Base-by-base conservation (phyloP, 2,888 invertebrate genomes). In the Lasioglossum morio region DNA sequence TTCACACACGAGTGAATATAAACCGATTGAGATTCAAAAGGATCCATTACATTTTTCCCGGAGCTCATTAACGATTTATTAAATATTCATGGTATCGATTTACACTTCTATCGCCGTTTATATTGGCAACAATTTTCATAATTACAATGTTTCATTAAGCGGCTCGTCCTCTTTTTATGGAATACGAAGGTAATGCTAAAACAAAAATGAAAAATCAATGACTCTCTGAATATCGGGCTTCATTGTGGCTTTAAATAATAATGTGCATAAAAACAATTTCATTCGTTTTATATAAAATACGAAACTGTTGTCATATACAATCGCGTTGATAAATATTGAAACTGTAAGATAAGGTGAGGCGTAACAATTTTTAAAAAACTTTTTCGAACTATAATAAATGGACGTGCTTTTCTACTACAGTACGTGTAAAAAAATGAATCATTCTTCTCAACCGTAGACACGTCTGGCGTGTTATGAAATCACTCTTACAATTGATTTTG, bases 71-170 rank as follows among this genome's bases (percentile, higher is more conserved):
- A 14, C 27, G 10, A 27, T 60, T 60, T 27, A 60, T 60, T 60
- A 60, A 60, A 60, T 60, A 60, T 60, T 60, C 60, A 53, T 53
- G 48, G 48, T 53, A 60, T 60, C 27, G 60, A 60, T 14, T n/a
- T 8, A 12, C 60, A 27, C 23, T 2, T 23, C 8, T 23, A 23
- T 53, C 23, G 23, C 23, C 48, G 8, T 53, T 53, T 53, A 53
- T 23, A 53, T 53, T 23, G 48, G 48, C 23, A 53, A 53, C 48
- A 53, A 53, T 53, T 53, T 53, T 53, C 48, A 23, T 53, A 53
- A 23, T 53, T 53, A 23, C 48, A 23, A 53, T 53, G 48, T 53
- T 53, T 53, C 48, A 53, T 53, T 53, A 53, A 8, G 48, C 48
- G 23, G 0, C 48, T 23, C 23, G 48, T 19, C 19, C 19, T 5